These are phyloP conservation scores for Okapia johnstoni DNA, from an alignment of 2,113 vertebrate genomes.

Conservation along the genomic window DNA sequence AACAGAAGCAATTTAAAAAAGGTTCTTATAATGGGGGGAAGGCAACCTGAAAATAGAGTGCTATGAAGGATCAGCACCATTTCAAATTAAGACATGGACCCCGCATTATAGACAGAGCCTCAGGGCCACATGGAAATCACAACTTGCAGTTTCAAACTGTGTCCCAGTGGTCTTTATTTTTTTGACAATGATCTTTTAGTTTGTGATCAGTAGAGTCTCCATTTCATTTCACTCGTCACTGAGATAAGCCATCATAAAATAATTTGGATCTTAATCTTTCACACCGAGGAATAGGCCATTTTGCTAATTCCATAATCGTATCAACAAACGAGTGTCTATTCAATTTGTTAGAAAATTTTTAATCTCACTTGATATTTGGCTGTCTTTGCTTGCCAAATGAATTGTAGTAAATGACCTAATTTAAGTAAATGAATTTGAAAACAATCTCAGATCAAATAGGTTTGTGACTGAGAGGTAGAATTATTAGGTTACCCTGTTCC, in stretches of 20 bases:
- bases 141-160: not conserved
- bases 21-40: not conserved
- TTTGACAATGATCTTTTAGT: not conserved
- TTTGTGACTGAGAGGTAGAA: not conserved
- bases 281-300: not conserved
- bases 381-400: constrained; percentile 40
- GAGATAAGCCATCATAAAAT: constrained; percentile 14
- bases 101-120: not conserved
- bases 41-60: not conserved
- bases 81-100: not conserved
- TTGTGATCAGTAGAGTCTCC: not conserved
- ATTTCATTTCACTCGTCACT: not conserved
- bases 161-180: not conserved
- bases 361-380: constrained; percentile 38
- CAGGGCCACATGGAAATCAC: too few relatives aligned
- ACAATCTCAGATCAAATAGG: not conserved
- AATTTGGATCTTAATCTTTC: constrained; percentile 28
- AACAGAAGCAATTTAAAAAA: not conserved
- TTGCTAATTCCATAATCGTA: constrained; percentile 32
- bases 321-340: constrained; percentile 46
- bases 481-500: not conserved
- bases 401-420: constrained; percentile 33
- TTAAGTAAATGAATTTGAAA: constrained; percentile 35
- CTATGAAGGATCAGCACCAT: not conserved
- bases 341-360: constrained; percentile 44